Evolutionary conservation across 2,113 vertebrate genomes (phyloP), one percentile per base, ranked within the genome.

Genomic region (Daphoenositta chrysoptera): DNA sequence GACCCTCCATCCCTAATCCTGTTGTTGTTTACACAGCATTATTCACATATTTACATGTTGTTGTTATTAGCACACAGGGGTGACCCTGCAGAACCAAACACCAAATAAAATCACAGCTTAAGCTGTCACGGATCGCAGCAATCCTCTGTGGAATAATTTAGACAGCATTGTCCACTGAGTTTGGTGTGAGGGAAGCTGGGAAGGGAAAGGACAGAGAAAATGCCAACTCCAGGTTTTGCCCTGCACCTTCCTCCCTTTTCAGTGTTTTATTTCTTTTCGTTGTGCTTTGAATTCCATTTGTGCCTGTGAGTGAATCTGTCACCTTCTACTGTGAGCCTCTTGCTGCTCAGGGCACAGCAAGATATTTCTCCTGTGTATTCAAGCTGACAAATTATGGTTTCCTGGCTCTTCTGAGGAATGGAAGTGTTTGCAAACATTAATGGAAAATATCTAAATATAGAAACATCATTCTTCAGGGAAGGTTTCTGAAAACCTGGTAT

Each of bases 51-150:
- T 68, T 42, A 5, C 48, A 22, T 10, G 17, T 8, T 31, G 17
- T 8, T 31, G 39, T 21, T 23, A 7, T 42, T 16, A 37, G 15
- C 54, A 56, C 35, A 16, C 1, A 3, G 19, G 26, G 31, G 22
- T 63, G 40, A 37, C 26, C n/a, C 20, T 42, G 3, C 18, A 13
- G 77, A 6, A 3, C 16, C 87, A 45, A 42, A 11, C n/a, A 14
- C 5, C 1, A 0, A 53, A 5, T 8, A 10, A 77, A 57, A 27
- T 13, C 10, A n/a, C 20, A 53, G 37, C 56, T 81, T 9, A 30
- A 50, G 7, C 21, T 35, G 2, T 40, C 5, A 1, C 0, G 1
- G 64, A 20, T 13, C 37, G 12, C 28, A 33, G 53, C 2, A 9
- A 14, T 77, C 54, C 37, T 50, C 30, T 7, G 6, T 4, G 14